Conservation (phyloP, 2,888 invertebrate genomes). For the Myopa tessellatipennis region DNA sequence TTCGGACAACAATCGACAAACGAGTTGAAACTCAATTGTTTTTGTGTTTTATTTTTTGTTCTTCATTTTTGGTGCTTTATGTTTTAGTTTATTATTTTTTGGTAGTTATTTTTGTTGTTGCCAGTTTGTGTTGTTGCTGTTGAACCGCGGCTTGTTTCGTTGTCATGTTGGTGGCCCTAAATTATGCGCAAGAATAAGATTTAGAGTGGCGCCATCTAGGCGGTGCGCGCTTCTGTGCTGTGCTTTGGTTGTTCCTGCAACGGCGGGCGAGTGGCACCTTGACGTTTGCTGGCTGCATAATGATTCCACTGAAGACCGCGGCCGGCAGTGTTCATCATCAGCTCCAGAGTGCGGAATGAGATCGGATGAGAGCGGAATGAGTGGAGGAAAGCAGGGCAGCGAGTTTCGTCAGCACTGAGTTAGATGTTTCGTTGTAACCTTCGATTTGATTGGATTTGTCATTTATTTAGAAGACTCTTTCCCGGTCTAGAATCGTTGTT, state of each 20-base stretch:
- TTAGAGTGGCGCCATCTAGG: conserved; percentile 43
- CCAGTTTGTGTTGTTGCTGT: conserved; percentile 16
- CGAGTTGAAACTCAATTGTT: conserved; percentile 35
- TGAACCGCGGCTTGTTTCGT: conserved; percentile 37
- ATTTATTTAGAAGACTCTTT: conserved; percentile 2
- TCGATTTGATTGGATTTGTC: conserved; percentile 23
- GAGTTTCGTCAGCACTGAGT: conserved; percentile 25
- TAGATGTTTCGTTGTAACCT: neutral
- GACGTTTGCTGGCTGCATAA: conserved; percentile 1
- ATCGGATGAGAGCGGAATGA: neutral
- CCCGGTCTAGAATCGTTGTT: neutral
- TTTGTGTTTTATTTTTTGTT: neutral
- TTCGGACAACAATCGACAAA: conserved; percentile 38
- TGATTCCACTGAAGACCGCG: neutral
- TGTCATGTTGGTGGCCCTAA: conserved; percentile 43
- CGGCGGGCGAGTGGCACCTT: conserved; percentile 15
- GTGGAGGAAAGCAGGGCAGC: neutral
- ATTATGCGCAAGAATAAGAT: conserved; percentile 43
- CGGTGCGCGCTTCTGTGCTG: conserved; percentile 37
- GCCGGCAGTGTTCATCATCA: conserved; percentile 4
- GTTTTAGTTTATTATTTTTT: neutral
- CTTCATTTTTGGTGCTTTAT: neutral
- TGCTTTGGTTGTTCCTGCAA: neutral
- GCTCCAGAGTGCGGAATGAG: neutral
- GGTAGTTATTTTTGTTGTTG: conserved; percentile 16